Conservation (phyloP, 2,113 vertebrate genomes). For the Hirundichthys speculiger region DNA sequence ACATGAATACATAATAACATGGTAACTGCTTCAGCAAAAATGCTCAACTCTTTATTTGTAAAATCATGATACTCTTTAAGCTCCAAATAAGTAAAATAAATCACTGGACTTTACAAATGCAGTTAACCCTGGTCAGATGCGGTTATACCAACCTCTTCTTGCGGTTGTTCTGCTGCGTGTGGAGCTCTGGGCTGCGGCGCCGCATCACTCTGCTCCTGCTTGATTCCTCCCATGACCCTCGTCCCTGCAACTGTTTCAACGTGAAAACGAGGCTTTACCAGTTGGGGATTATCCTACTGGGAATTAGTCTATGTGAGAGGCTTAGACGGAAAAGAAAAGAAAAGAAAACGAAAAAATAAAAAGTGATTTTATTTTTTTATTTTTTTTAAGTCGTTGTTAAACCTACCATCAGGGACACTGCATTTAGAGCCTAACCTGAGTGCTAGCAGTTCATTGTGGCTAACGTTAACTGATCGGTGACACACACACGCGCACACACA, state of each 20-base stretch:
- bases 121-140: neutral
- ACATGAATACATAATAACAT: neutral
- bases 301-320: neutral
- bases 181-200: conserved; percentile 67
- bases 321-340: neutral
- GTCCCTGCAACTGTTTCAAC: neutral
- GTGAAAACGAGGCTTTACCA: neutral
- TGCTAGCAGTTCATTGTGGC: conserved; percentile 48
- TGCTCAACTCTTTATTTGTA: too few relatives aligned
- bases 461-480: conserved; percentile 41
- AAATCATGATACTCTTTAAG: too few relatives aligned
- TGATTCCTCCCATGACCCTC: conserved; percentile 80
- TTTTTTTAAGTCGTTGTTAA: neutral
- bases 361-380: too few relatives aligned
- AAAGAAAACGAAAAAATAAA: too few relatives aligned
- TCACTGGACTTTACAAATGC: neutral
- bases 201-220: conserved; percentile 81
- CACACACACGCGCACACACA: conserved; percentile 10
- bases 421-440: conserved; percentile 34
- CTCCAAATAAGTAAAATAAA: too few relatives aligned
- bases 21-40: too few relatives aligned
- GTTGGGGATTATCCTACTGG: neutral
- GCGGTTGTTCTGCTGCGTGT: conserved; percentile 71
- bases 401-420: neutral
- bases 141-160: conserved; percentile 73